Base-by-base conservation (phyloP, 30 jellyfish, hydroid and myxozoan genomes). In the Pseudorhiza aurosa region DNA sequence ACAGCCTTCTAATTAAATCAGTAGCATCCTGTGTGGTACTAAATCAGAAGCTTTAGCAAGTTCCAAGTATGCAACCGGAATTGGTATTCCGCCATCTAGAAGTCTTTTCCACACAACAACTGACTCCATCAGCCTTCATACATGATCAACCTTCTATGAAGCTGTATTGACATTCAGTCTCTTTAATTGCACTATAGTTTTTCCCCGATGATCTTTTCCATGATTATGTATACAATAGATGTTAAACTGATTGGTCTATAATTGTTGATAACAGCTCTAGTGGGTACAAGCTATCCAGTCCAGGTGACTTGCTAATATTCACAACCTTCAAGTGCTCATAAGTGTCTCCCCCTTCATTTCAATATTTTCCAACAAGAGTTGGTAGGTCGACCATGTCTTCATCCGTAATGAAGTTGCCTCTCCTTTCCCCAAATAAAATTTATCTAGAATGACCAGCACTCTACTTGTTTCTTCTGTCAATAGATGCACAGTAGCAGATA, bases 1-100 rank as follows among this genome's bases (percentile, higher is more conserved):
- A 55, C 58, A 33, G 62, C 81, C 28, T 40, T 58, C 65, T 43
- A 76, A 31, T 39, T 76, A 57, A 4, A 44, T 37, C 65, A 58
- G 79, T 32, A 76, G 31, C 74, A 74, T 60, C 75, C 35, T 78
- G 83, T 78, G 75, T 60, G 84, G 73, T 44, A 59, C 83, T 65
- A 63, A 60, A 78, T 78, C 90, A 64, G 44, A 78, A 62, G 90
- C 83, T 62, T 32, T 77, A 36, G 90, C 76, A 78, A 62, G 63
- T 22, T 78, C 84, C 73, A 78, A 44, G 90, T 78, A 59, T 50
- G 63, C 74, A 60, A 49, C 83, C 56, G 65, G 77, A 68, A 69
- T 31, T 22, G 92, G 74, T 81, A 32, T 40, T 51, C 77, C 74
- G 43, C 37, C 77, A 55, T 75, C 88, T 75, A 55, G 49, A 24